phyloP scores from a whole-genome alignment of 2,113 vertebrate genomes.

The Synchiropus splendidus region DNA sequence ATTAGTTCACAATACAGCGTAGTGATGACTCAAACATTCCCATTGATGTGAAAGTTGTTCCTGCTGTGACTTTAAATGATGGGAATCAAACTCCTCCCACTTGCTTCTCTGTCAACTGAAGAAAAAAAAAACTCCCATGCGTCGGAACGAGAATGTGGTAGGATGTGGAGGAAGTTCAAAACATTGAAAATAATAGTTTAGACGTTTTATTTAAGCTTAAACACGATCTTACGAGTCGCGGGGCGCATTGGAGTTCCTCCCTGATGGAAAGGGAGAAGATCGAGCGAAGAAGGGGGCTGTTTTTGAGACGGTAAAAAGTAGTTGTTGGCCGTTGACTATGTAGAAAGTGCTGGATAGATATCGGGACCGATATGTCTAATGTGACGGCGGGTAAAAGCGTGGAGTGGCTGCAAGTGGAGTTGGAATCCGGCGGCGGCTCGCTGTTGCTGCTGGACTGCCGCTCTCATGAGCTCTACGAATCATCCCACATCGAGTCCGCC shows the following conservation, averaged over 20 bases:
- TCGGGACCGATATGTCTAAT: slow-evolving; percentile 69
- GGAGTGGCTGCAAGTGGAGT: slow-evolving; percentile 88
- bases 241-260: slow-evolving; percentile 5
- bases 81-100: slow-evolving; percentile 52
- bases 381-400: slow-evolving; percentile 92
- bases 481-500: slow-evolving; percentile 91
- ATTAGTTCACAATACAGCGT: no score
- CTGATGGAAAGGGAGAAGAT: slow-evolving; percentile 48
- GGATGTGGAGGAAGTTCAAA: slow-evolving; percentile 26
- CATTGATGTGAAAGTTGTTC: slow-evolving; percentile 19
- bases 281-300: slow-evolving; percentile 27
- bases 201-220: background rate
- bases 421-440: slow-evolving; percentile 79
- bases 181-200: background rate
- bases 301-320: slow-evolving; percentile 22
- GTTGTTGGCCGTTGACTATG: slow-evolving; percentile 20
- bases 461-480: slow-evolving; percentile 88
- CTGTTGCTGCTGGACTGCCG: slow-evolving; percentile 96
- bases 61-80: slow-evolving; percentile 55
- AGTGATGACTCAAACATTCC: background rate
- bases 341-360: slow-evolving; percentile 34
- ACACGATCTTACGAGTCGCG: no score
- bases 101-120: slow-evolving; percentile 48
- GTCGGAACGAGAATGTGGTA: slow-evolving; percentile 47
- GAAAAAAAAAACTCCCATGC: slow-evolving; percentile 28